These are phyloP conservation scores for Vandiemenella viatica DNA, from an alignment of 2,888 invertebrate species.

Conservation along the genomic window DNA sequence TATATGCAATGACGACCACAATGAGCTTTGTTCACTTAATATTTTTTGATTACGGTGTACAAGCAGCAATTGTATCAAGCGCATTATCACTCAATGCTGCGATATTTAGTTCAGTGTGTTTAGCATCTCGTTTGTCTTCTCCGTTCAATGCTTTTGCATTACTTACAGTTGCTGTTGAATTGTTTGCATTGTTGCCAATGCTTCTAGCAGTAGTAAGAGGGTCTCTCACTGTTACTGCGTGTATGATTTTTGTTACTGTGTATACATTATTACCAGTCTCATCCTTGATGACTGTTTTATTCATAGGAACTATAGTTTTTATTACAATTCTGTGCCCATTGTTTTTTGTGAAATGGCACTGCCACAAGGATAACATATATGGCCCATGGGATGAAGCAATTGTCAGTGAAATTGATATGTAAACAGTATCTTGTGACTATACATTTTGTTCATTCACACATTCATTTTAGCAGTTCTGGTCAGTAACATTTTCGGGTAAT, in stretches of 20 bases:
- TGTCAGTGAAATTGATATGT: constrained; percentile 30
- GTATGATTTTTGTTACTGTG: constrained; percentile 35
- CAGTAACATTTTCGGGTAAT: no score
- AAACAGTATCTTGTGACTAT: no score
- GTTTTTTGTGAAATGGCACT: constrained; percentile 60
- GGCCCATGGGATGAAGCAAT: constrained; percentile 97
- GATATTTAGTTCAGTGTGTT: constrained; percentile 85
- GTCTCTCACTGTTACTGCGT: constrained; percentile 37
- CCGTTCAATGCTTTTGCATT: constrained; percentile 79
- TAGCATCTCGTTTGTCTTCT: constrained; percentile 78
- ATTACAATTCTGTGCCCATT: constrained; percentile 58
- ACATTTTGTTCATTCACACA: no score
- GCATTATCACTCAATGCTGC: constrained; percentile 88
- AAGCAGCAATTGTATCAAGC: constrained; percentile 76
- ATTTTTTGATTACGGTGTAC: constrained; percentile 84
- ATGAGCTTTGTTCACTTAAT: constrained; percentile 79
- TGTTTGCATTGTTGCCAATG: constrained; percentile 80
- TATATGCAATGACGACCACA: constrained; percentile 79
- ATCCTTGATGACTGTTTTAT: constrained; percentile 40
- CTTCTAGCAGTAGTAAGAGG: constrained; percentile 48
- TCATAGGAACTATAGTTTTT: constrained; percentile 42
- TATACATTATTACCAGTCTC: constrained; percentile 34
- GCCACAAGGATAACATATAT: constrained; percentile 78
- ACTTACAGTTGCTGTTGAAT: constrained; percentile 72
- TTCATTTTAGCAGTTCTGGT: no score